Evolutionary conservation across 1,140 invertebrate species (phyloP), one percentile per base, ranked within the genome.

Genomic region (Drosophila melanica): DNA sequence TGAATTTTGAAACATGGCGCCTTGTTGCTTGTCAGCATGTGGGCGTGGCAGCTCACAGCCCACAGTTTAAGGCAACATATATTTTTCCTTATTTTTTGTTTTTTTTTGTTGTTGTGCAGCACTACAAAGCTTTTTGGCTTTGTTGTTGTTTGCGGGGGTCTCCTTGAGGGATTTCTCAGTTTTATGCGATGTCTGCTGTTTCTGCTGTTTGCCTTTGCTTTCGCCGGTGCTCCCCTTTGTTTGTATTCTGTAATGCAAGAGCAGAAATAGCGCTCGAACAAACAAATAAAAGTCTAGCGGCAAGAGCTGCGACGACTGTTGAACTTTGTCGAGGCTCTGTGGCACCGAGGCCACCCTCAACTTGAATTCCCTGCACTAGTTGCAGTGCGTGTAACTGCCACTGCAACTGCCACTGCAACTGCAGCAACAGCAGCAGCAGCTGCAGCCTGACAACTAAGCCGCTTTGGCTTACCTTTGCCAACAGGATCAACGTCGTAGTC

Each of bases 1-100:
- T 84, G 84, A 75, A 89, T 84, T 89, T 71, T 78, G 85, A 82
- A 79, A 63, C 84, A 84, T 55, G 73, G 63, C 73, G 67, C 41
- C 59, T 59, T 69, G 60, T 75, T 81, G 81, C 70, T 58, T 66
- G 50, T 57, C 60, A 77, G 73, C 69, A 75, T 80, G 80, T 89
- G 84, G 77, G 85, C 77, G 77, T 77, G 75, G 84, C 48, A 41
- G 41, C 27, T 59, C 10, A 16, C 45, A 50, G 14, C 30, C 23
- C 12, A 41, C 58, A 44, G 37, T 62, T 70, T 55, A 54, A 53
- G 55, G 57, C 9, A 27, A 8, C 27, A 39, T 60, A 12, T 33
- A 20, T 42, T 20, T 16, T 10, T 48, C 4, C 27, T 27, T 27
- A 23, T 39, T 30, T 12, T 35, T 4, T 68, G 7, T 39, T 41